phyloP scores from a whole-genome alignment of 2,888 invertebrate species.

The Drosophila ochracea region DNA sequence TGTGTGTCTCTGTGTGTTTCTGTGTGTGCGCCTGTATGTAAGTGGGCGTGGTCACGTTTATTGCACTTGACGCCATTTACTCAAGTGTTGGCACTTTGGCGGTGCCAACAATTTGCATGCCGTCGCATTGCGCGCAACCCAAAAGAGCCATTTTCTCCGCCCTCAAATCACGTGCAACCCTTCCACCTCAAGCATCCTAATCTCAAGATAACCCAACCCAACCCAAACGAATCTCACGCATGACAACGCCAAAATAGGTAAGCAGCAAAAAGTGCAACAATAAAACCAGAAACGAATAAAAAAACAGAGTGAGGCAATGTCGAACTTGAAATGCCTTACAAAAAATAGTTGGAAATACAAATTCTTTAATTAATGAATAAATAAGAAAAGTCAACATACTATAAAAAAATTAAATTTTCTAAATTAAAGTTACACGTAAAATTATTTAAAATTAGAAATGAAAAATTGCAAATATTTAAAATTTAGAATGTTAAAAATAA shows the following conservation, averaged over 20 bases:
- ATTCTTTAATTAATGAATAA: too few relatives aligned
- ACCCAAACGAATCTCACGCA: slow-evolving; percentile 36
- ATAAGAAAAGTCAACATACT: too few relatives aligned
- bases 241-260: slow-evolving; percentile 48
- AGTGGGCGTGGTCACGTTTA: slow-evolving; percentile 55
- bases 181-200: slow-evolving; percentile 25
- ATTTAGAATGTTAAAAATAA: neutral
- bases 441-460: neutral
- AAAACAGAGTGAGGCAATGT: neutral
- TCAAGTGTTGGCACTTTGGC: slow-evolving; percentile 76
- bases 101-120: slow-evolving; percentile 74
- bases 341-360: neutral
- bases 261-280: slow-evolving; percentile 46
- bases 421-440: neutral
- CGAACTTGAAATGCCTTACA: slow-evolving; percentile 11
- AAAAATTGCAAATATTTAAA: neutral
- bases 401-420: neutral
- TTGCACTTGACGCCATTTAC: slow-evolving; percentile 74
- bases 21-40: neutral
- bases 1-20: neutral
- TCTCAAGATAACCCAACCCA: slow-evolving; percentile 30
- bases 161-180: neutral
- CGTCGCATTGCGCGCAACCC: slow-evolving; percentile 45
- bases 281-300: slow-evolving; percentile 7
- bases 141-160: slow-evolving; percentile 2